These are phyloP conservation scores for Botrylloides violaceus DNA, from an alignment of 23 tunicate species.

Conservation along the genomic window DNA sequence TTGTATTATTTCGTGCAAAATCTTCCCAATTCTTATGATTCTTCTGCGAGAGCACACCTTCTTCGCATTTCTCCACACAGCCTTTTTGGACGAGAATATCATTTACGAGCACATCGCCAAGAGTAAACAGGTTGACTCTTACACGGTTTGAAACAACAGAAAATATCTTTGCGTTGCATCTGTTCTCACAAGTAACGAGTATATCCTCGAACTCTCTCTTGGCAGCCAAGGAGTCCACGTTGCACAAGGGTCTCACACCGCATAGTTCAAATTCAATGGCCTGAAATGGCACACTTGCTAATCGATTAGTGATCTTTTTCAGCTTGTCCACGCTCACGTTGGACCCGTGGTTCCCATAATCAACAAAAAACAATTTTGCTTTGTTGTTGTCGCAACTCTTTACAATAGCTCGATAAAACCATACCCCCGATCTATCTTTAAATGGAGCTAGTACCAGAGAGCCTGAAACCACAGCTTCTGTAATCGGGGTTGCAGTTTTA, in stretches of 20 bases:
- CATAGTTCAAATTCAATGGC: conserved; percentile 51
- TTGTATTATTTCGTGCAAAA: background rate
- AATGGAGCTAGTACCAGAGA: conserved; percentile 45
- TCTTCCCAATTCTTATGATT: conserved; percentile 47
- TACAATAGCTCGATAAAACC: conserved; percentile 45
- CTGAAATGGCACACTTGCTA: conserved; percentile 35
- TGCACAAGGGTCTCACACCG: conserved; percentile 21
- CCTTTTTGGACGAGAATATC: conserved; percentile 26
- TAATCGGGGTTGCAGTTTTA: background rate
- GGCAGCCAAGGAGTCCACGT: background rate
- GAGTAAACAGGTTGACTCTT: conserved; percentile 52
- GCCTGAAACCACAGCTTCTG: background rate
- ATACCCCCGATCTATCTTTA: conserved; percentile 24
- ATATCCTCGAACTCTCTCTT: conserved; percentile 14
- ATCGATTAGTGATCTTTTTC: conserved; percentile 12
- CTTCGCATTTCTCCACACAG: conserved; percentile 32
- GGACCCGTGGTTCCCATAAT: conserved; percentile 45
- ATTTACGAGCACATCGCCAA: conserved; percentile 25
- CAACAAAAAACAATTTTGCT: conserved; percentile 55
- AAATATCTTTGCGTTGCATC: conserved; percentile 35
- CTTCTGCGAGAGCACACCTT: conserved; percentile 39
- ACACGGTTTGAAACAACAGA: conserved; percentile 52
- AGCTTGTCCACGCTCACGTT: conserved; percentile 14
- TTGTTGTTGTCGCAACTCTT: conserved; percentile 9
- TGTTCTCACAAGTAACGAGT: conserved; percentile 13